Evolutionary conservation across 2,113 vertebrate species (phyloP).

Genomic region (Scytalopus superciliaris): DNA sequence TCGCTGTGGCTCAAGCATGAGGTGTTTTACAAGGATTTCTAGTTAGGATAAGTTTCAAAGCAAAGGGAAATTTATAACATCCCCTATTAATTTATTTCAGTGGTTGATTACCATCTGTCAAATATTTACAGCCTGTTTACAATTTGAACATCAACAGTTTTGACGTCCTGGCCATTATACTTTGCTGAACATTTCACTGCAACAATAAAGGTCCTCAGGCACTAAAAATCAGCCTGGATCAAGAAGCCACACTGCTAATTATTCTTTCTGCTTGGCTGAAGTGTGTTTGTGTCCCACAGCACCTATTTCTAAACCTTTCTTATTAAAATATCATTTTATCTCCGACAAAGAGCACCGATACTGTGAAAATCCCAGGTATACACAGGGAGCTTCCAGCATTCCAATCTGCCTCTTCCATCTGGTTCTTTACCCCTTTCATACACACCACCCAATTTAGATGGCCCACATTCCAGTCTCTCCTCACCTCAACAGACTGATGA

Average conservation of each 20-base stretch:
- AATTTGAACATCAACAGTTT: neutral
- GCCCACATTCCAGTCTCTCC: neutral
- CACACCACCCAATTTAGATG: neutral
- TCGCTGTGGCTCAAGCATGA: neutral
- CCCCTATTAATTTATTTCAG: neutral
- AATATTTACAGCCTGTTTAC: conserved; percentile 27
- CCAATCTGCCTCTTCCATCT: neutral
- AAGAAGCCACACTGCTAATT: neutral
- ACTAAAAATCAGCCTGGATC: neutral
- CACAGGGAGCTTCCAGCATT: neutral
- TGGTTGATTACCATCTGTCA: neutral
- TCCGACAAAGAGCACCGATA: neutral
- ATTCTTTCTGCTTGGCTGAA: neutral
- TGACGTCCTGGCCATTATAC: neutral
- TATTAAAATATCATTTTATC: neutral
- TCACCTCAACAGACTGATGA: neutral
- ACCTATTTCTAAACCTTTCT: neutral
- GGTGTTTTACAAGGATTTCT: neutral
- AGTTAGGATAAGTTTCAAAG: neutral
- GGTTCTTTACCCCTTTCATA: neutral
- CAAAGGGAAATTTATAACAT: neutral
- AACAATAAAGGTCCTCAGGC: neutral
- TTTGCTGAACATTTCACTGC: neutral
- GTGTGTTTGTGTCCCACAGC: neutral
- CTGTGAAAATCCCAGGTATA: neutral